Evolutionary conservation across 2,888 invertebrate species (phyloP).

Genomic region (Cheiracanthium punctorium): DNA sequence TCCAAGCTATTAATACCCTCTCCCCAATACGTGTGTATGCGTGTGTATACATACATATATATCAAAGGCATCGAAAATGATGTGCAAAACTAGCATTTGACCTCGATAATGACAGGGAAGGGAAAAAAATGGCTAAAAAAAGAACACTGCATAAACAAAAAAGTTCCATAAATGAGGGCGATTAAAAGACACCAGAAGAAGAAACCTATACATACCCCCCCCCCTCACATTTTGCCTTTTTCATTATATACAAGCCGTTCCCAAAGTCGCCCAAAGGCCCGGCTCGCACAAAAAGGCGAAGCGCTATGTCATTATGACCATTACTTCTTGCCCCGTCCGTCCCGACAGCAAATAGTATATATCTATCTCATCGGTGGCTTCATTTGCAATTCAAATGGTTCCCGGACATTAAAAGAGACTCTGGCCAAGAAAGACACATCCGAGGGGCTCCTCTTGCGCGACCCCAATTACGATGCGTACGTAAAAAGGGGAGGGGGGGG

Average conservation of each 20-base stretch:
- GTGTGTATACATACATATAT: too few relatives aligned
- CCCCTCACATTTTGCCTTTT: background rate
- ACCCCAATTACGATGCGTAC: background rate
- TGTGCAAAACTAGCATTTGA: background rate
- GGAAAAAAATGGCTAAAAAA: too few relatives aligned
- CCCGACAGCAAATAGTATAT: background rate
- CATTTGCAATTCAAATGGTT: constrained; percentile 6
- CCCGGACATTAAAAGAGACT: background rate
- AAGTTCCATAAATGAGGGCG: too few relatives aligned
- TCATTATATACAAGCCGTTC: background rate
- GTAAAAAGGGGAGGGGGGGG: background rate
- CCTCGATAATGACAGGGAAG: background rate
- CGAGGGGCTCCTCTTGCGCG: background rate
- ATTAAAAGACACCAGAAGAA: background rate
- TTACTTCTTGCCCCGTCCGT: background rate
- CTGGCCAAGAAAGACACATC: background rate
- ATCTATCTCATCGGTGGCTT: background rate
- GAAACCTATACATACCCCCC: background rate
- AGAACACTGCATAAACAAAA: too few relatives aligned
- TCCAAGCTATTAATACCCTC: too few relatives aligned
- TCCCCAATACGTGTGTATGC: too few relatives aligned
- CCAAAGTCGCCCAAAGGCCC: background rate
- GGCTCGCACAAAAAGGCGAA: background rate
- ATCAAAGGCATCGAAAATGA: too few relatives aligned
- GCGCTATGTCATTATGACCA: constrained; percentile 3